Conservation (phyloP, 2,797 vertebrate genomes). For the Selene dorsalis region DNA sequence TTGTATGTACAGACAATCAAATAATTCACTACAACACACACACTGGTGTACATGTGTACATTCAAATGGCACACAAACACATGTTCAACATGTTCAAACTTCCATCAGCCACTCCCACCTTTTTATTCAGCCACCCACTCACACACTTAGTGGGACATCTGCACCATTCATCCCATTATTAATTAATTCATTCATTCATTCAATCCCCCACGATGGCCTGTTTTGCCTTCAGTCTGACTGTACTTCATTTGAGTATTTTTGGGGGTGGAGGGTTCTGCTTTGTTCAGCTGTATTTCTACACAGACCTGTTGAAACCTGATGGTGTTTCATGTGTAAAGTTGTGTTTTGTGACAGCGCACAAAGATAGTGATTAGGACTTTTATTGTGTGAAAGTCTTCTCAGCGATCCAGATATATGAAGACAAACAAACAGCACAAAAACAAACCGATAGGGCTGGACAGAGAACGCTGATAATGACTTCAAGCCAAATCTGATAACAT, state of each 20-base stretch:
- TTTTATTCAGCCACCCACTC: constrained; percentile 51
- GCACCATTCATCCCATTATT: constrained; percentile 58
- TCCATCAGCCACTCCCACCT: constrained; percentile 53
- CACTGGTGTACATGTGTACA: constrained; percentile 21
- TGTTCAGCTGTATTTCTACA: constrained; percentile 17
- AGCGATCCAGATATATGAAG: constrained; percentile 5
- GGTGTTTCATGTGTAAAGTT: constrained; percentile 16
- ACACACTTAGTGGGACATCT: constrained; percentile 49
- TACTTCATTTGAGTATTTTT: constrained; percentile 12
- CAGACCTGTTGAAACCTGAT: constrained; percentile 59
- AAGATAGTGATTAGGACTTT: constrained; percentile 32
- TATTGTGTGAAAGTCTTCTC: constrained; percentile 12
- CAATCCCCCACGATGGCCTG: constrained; percentile 3
- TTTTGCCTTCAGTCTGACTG: constrained; percentile 27
- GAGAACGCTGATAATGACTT: constrained; percentile 30
- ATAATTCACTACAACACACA: background rate
- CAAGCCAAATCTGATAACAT: constrained; percentile 19
- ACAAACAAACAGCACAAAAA: constrained; percentile 13
- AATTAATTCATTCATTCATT: constrained; percentile 37
- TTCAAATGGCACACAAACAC: background rate
- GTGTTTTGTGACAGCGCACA: constrained; percentile 22
- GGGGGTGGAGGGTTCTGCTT: background rate
- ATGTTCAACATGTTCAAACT: constrained; percentile 64
- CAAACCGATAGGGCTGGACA: background rate
- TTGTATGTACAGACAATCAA: constrained; percentile 9